Conservation (phyloP, 2,888 invertebrate genomes). For the Conus canariensis region DNA sequence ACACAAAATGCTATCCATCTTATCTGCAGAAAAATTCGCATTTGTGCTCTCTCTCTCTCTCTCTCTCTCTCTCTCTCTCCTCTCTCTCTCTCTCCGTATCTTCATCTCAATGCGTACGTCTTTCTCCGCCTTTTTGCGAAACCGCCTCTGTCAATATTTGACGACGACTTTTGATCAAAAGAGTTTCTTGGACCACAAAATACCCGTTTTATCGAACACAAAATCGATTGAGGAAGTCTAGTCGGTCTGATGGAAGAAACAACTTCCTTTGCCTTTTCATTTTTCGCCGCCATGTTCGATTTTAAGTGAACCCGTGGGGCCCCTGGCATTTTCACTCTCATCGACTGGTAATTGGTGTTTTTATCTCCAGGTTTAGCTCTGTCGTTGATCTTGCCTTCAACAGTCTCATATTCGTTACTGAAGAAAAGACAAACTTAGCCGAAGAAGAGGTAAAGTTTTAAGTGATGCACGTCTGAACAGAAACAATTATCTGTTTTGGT, state of each 20-base stretch:
- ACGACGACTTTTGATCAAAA: constrained; percentile 22
- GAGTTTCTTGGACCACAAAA: background rate
- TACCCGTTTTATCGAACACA: background rate
- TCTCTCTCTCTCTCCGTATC: background rate
- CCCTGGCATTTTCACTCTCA: background rate
- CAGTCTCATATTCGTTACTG: too few species aligned
- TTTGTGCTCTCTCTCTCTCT: background rate
- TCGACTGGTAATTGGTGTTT: background rate
- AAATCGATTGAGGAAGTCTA: constrained; percentile 10
- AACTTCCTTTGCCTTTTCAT: background rate
- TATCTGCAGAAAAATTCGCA: too few species aligned
- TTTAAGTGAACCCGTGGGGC: background rate
- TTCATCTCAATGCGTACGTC: background rate
- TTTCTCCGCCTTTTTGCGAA: background rate
- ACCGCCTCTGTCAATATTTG: constrained; percentile 10
- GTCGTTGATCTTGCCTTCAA: too few species aligned
- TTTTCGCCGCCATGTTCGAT: background rate
- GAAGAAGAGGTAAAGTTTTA: too few species aligned
- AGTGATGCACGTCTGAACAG: too few species aligned
- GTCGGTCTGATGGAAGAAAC: background rate
- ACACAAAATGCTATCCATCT: too few species aligned
- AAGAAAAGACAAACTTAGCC: too few species aligned
- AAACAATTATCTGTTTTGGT: too few species aligned
- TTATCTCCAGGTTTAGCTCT: too few species aligned
- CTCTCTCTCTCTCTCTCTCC: background rate